Evolutionary conservation across 1,140 invertebrate species (phyloP), one percentile per base, ranked within the genome.

Genomic region (Heliconius hermathena): DNA sequence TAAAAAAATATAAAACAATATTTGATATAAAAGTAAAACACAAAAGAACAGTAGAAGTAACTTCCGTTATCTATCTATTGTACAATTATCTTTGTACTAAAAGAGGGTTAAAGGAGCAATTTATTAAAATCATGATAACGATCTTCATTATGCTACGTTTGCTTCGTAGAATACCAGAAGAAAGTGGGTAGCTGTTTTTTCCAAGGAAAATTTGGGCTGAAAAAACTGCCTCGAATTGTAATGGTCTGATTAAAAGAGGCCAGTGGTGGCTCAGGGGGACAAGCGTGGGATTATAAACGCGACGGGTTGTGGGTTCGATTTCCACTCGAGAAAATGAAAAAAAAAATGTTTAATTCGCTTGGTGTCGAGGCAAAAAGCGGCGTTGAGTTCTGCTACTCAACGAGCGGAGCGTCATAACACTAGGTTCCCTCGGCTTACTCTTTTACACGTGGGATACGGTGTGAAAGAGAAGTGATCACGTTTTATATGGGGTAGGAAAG

Each of bases 51-150:
- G 36, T 38, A 60, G 36, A 22, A 33, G 26, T 74, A 74, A 76
- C 18, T 76, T 76, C 54, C 20, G 46, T 66, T 49, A 71, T 70
- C 36, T 38, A 38, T 13, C 29, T 60, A 66, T 75, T 49, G 38
- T 36, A 41, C 57, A 70, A 29, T 76, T 76, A 76, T 76, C 57
- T 76, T 66, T 18, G 46, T 60, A 60, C 38, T 46, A 49, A 76
- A 78, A 81, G 76, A 78, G 80, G 80, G 80, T 81, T 78, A 72
- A 78, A 70, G 60, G 49, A 71, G 71, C 72, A 81, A 81, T 81
- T 81, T 81, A 81, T 81, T 81, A 81, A 81, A 81, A 81, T 81
- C 80, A 78, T 78, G 80, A 81, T 81, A 71, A 77, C 46, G 73
- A 81, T 81, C 80, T 78, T 81, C 76, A 81, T 81, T 81, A 81